Base-by-base conservation (phyloP, 2,888 invertebrate genomes). In the Deilephila elpenor region DNA sequence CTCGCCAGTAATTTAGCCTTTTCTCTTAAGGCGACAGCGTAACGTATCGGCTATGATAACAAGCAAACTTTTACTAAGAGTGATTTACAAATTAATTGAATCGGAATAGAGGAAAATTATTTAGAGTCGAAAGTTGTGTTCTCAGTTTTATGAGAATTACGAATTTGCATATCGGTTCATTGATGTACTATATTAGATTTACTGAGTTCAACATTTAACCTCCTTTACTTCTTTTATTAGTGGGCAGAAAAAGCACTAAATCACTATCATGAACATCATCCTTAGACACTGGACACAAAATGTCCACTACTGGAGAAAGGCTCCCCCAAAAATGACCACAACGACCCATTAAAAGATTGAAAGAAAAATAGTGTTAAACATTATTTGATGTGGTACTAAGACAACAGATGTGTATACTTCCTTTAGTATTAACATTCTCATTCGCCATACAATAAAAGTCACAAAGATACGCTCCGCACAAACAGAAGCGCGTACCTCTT, bases 401-500 rank as follows among this genome's bases (percentile, higher is more conserved):
- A 34, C 5, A 34, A 32, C 32, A 51, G 5, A 44, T 44, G 25
- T 67, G 6, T 25, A 67, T 44, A 25, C 44, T 67, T 51, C 20
- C n/a, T 64, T 67, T 67, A 20, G 44, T 14, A 51, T 67, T 17
- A 67, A 67, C 67, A 51, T 67, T 67, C 44, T 44, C 64, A 64
- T 67, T 67, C 20, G 51, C 67, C 67, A 67, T 67, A 67, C 25
- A 67, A 67, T 67, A 67, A 67, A 89, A 89, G 84, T 86, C 86
- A 88, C 88, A 86, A 88, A 88, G 89, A 88, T 90, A 91, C 88
- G 88, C 90, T 87, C 88, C 88, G 85, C 89, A 83, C 86, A 84
- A 88, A 90, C 93, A 91, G 93, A 91, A 93, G 92, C 93, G 92
- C 88, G 91, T 88, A 88, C 88, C 91, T 92, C 93, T 94, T 94